Percentiles rank a stretch among this genome's conserved stretches.
Conservation (phyloP, 2,113 vertebrate species). For the Pyxicephalus adspersus region DNA sequence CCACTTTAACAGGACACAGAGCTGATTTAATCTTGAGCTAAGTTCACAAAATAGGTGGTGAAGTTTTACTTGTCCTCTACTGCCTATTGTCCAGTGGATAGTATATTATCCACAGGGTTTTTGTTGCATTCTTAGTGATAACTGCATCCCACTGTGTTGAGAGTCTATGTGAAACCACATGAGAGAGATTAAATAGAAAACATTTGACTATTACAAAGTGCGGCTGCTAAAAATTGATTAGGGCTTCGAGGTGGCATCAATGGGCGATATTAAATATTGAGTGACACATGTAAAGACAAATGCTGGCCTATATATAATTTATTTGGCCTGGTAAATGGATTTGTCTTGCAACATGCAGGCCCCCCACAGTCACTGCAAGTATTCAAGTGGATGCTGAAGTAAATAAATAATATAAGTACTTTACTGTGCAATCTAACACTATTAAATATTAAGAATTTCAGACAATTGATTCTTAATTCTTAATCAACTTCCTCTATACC, state of each 20-base stretch:
- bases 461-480: conserved; percentile 81
- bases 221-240: conserved; percentile 74
- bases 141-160: conserved; percentile 49
- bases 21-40: too few relatives aligned
- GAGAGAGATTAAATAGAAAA: conserved; percentile 67
- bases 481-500: conserved; percentile 79
- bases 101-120: conserved; percentile 35
- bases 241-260: conserved; percentile 74
- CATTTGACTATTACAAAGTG: conserved; percentile 73
- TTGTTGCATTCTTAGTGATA: conserved; percentile 37
- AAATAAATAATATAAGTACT: conserved; percentile 87
- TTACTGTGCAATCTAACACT: conserved; percentile 81
- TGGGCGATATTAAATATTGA: conserved; percentile 81
- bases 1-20: too few relatives aligned
- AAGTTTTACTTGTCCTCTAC: not conserved
- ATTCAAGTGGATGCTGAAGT: conserved; percentile 79
- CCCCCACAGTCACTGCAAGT: conserved; percentile 78
- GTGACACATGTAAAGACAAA: conserved; percentile 84
- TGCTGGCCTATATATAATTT: conserved; percentile 85
- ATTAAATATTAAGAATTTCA: conserved; percentile 85
- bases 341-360: conserved; percentile 79
- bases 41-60: too few relatives aligned
- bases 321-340: conserved; percentile 81
- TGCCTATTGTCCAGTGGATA: not conserved
- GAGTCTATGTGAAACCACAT: conserved; percentile 53